phyloP scores from a whole-genome alignment of 2,888 invertebrate species.

The Lepidonotus clava region DNA sequence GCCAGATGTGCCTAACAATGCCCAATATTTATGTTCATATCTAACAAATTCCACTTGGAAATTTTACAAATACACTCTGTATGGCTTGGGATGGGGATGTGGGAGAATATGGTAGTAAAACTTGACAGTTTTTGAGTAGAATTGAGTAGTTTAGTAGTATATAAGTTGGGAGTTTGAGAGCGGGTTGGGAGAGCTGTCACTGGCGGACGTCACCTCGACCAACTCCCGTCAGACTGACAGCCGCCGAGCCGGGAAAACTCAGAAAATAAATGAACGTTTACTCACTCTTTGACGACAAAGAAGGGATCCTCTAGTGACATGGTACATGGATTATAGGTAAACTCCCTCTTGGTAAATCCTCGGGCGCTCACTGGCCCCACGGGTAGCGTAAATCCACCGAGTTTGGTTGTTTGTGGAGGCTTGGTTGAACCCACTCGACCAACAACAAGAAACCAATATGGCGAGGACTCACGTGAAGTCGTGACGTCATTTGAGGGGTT shows the following conservation, averaged over 20 bases:
- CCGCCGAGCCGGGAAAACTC: not conserved
- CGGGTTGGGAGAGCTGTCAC: slow-evolving; percentile 30
- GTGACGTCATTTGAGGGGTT: not conserved
- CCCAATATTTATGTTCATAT: no score
- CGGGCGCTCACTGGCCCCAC: not conserved
- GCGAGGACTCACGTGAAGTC: slow-evolving; percentile 43
- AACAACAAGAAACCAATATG: slow-evolving; percentile 52
- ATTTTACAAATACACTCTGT: no score
- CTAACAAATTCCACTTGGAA: no score
- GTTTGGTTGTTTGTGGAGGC: slow-evolving; percentile 47
- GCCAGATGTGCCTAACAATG: no score
- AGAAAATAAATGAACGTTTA: slow-evolving; percentile 69
- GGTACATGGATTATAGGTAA: slow-evolving; percentile 43
- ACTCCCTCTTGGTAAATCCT: slow-evolving; percentile 22
- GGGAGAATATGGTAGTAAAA: no score
- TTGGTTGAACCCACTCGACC: slow-evolving; percentile 2
- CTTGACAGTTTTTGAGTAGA: no score
- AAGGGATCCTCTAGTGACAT: slow-evolving; percentile 99
- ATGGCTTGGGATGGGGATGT: no score
- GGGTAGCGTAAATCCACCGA: slow-evolving; percentile 32
- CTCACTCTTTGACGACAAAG: slow-evolving; percentile 99
- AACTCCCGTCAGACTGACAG: slow-evolving; percentile 5
- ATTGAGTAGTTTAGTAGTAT: no score
- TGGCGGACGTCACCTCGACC: slow-evolving; percentile 20
- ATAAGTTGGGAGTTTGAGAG: not conserved